phyloP scores from a whole-genome alignment of 2,888 invertebrate genomes.

The Plebejus argus region DNA sequence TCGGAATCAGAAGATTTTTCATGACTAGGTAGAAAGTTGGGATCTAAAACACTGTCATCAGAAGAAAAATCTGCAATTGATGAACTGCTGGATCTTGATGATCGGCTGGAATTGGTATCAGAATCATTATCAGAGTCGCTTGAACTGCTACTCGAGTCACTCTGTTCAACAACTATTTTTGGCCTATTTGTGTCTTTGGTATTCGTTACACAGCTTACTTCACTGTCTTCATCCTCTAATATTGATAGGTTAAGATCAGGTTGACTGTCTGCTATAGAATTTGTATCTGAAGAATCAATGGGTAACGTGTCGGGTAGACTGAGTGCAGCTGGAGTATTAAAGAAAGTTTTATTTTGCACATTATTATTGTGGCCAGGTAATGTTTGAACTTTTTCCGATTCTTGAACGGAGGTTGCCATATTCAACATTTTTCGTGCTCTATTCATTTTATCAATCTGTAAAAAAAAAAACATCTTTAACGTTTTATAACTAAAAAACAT shows the following conservation, averaged over 20 bases:
- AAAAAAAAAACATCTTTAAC: slow-evolving; percentile 32
- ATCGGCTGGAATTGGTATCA: slow-evolving; percentile 34
- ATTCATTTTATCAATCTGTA: not conserved
- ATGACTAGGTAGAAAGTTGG: slow-evolving; percentile 35
- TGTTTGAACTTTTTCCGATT: slow-evolving; percentile 37
- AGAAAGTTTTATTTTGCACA: slow-evolving; percentile 37
- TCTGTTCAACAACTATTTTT: slow-evolving; percentile 37
- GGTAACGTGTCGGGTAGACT: too few relatives aligned
- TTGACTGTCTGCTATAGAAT: slow-evolving; percentile 37
- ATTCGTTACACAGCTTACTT: slow-evolving; percentile 37
- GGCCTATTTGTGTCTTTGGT: slow-evolving; percentile 36
- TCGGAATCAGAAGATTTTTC: slow-evolving; percentile 37
- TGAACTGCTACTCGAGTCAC: slow-evolving; percentile 37
- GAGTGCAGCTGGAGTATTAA: slow-evolving; percentile 30
- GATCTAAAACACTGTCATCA: slow-evolving; percentile 36
- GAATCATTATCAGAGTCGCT: slow-evolving; percentile 34
- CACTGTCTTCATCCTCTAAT: slow-evolving; percentile 37
- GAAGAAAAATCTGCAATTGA: slow-evolving; percentile 36
- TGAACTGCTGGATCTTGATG: slow-evolving; percentile 37
- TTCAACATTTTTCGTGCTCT: slow-evolving; percentile 22
- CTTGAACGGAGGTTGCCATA: slow-evolving; percentile 37
- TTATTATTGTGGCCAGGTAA: slow-evolving; percentile 37
- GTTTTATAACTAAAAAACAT: slow-evolving; percentile 34
- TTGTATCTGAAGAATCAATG: slow-evolving; percentile 20
- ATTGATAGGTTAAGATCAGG: slow-evolving; percentile 36